phyloP scores from a whole-genome alignment of 2,888 invertebrate genomes.

The Caenorhabditis angaria region DNA sequence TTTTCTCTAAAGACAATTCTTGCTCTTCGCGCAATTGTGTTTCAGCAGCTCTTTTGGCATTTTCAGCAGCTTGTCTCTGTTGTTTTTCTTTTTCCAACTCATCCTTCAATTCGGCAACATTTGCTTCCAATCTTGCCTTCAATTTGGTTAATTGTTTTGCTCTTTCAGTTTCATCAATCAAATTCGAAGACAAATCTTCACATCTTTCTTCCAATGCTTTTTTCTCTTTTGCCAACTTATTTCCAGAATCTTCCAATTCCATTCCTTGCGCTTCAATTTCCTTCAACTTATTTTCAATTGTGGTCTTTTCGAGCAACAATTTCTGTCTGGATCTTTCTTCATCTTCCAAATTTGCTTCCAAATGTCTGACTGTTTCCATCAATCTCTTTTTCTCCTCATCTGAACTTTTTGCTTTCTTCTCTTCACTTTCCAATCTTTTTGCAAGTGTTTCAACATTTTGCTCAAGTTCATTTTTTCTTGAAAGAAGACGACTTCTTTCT shows the following conservation, averaged over 20 bases:
- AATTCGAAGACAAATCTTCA: conserved; percentile 87
- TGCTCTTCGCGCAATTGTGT: conserved; percentile 83
- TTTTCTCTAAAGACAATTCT: conserved; percentile 90
- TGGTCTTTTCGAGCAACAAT: conserved; percentile 94
- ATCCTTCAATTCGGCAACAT: conserved; percentile 26
- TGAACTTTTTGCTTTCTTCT: conserved; percentile 78
- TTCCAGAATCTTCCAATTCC: conserved; percentile 39
- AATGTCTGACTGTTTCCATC: conserved; percentile 73
- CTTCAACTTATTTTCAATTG: conserved; percentile 86
- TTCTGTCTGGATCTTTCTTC: conserved; percentile 96
- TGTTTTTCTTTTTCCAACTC: conserved; percentile 52
- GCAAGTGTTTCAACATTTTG: conserved; percentile 20
- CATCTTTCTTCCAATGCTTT: conserved; percentile 91
- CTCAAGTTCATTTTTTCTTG: conserved; percentile 34
- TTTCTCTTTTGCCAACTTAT: conserved; percentile 84
- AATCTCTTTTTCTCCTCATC: conserved; percentile 95
- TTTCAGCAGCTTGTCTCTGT: conserved; percentile 38
- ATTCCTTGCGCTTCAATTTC: conserved; percentile 33
- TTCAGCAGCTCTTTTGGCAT: conserved; percentile 44
- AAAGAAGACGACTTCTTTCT: conserved; percentile 26
- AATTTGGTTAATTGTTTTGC: conserved; percentile 78
- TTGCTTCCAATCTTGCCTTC: conserved; percentile 84
- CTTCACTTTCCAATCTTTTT: conserved; percentile 32
- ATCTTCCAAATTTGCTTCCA: conserved; percentile 81
- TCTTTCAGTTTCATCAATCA: conserved; percentile 98